Conservation (phyloP, 2,113 vertebrate genomes). For the Dicrurus megarhynchus region DNA sequence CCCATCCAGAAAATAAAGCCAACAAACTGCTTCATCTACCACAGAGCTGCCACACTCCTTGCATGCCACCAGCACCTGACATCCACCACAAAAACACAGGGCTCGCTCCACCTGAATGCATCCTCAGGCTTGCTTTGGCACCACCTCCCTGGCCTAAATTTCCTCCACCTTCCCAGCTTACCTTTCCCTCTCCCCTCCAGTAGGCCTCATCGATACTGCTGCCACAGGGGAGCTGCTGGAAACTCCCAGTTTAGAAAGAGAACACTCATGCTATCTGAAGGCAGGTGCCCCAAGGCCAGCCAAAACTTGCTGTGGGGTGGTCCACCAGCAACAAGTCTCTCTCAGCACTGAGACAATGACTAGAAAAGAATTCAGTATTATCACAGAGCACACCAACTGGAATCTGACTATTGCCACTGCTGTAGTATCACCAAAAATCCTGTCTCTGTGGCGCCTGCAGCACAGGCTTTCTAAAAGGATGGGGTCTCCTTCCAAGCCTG, state of each 20-base stretch:
- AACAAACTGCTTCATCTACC: not conserved
- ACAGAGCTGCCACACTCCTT: not conserved
- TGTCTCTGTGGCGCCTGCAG: not conserved
- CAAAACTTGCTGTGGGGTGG: not conserved
- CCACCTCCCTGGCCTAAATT: not conserved
- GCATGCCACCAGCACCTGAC: not conserved
- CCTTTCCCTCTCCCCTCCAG: not conserved
- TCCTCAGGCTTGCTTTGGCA: not conserved
- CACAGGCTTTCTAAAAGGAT: not conserved
- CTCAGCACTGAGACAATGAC: not conserved
- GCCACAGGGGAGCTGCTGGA: not conserved
- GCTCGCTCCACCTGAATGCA: not conserved
- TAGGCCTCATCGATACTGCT: not conserved
- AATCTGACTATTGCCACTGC: not conserved
- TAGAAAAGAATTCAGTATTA: not conserved
- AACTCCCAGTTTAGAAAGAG: not conserved
- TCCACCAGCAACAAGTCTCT: not conserved
- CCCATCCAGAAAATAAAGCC: not conserved
- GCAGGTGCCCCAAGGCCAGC: not conserved
- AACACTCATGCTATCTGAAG: not conserved
- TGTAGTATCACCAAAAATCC: not conserved
- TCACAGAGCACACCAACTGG: not conserved
- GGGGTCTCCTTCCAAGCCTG: not conserved
- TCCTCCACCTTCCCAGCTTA: not conserved
- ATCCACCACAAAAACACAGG: not conserved